Conservation (phyloP, 2,113 vertebrate species). For the Prinia subflava region DNA sequence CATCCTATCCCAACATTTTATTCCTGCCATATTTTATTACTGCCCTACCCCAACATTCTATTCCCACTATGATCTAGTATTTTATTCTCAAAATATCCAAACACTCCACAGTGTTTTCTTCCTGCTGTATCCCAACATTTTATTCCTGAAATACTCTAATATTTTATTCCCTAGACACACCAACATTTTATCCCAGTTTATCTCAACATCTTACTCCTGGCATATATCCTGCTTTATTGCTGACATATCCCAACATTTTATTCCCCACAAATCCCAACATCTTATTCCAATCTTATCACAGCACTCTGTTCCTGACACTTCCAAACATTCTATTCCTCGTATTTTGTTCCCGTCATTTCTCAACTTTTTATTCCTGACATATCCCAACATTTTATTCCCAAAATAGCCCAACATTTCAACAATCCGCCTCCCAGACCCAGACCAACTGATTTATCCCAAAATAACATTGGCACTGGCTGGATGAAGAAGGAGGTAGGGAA, state of each 20-base stretch:
- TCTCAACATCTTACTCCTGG: too few species aligned
- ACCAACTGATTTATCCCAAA: background rate
- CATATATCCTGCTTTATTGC: too few species aligned
- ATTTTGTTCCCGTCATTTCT: too few species aligned
- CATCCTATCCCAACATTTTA: background rate
- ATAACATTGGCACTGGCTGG: background rate
- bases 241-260: background rate
- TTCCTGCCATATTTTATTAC: background rate
- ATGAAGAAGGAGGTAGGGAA: background rate
- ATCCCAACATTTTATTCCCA: background rate
- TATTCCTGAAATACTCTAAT: background rate
- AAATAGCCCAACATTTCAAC: background rate
- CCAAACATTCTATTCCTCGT: too few species aligned
- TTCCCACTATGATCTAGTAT: background rate
- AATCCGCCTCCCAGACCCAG: rapidly evolving
- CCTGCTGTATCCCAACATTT: background rate
- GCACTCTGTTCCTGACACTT: too few species aligned
- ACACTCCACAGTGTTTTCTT: background rate
- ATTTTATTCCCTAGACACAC: background rate
- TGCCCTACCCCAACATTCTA: too few species aligned
- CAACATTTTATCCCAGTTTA: too few species aligned
- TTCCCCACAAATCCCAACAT: too few species aligned
- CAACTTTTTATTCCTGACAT: too few species aligned
- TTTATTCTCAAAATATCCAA: background rate
- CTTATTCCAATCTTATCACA: too few species aligned